These are phyloP conservation scores for Junonia oenone DNA, from an alignment of 2,888 invertebrate genomes.

Conservation along the genomic window DNA sequence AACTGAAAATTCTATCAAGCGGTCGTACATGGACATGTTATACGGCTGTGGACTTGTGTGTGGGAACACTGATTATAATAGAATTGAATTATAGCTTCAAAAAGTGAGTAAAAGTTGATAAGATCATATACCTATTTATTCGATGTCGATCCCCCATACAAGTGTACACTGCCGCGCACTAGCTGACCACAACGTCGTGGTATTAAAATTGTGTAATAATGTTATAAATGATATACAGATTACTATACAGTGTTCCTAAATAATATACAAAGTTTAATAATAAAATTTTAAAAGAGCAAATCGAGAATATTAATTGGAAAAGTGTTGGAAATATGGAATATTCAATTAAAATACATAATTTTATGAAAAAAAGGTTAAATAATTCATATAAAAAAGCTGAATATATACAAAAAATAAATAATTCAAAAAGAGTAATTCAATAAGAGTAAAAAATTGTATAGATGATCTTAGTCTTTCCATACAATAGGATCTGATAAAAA, in stretches of 20 bases:
- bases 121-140: not conserved
- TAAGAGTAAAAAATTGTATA: constrained; percentile 2
- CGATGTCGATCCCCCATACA: not conserved
- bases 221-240: not conserved
- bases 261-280: not conserved
- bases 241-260: too few relatives aligned
- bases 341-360: not conserved
- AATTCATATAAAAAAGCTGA: not conserved
- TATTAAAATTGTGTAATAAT: not conserved
- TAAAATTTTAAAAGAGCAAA: not conserved
- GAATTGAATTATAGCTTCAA: not conserved
- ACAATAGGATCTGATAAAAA: not conserved
- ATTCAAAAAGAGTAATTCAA: not conserved
- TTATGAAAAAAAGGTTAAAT: not conserved
- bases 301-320: not conserved
- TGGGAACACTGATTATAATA: not conserved
- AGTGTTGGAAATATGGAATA: not conserved
- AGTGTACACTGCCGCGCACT: not conserved
- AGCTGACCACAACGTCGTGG: not conserved
- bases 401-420: not conserved
- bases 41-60: not conserved
- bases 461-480: not conserved
- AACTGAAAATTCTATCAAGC: not conserved
- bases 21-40: not conserved
- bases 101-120: not conserved